Conservation (phyloP, 1,140 invertebrate genomes). For the Drosophila ananassae region DNA sequence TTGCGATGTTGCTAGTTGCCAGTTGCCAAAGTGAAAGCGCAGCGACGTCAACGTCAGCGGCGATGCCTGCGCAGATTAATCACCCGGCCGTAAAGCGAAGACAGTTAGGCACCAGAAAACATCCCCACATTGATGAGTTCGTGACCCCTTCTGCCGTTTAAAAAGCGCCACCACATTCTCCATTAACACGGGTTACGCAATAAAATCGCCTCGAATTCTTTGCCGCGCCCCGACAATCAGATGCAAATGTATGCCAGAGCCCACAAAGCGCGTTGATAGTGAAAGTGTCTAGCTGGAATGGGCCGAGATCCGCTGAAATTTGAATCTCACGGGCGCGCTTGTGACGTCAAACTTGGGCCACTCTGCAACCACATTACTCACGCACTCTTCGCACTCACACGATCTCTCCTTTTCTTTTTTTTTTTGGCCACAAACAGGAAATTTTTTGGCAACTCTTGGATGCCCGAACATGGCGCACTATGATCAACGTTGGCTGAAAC, state of each 20-base stretch:
- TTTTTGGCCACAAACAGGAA: slow-evolving; percentile 74
- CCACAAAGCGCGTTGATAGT: slow-evolving; percentile 44
- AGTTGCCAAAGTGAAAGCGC: slow-evolving; percentile 76
- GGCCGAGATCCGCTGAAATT: slow-evolving; percentile 39
- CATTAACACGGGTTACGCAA: slow-evolving; percentile 35
- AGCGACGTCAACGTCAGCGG: slow-evolving; percentile 39
- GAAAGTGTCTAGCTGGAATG: slow-evolving; percentile 68
- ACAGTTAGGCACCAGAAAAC: slow-evolving; percentile 32
- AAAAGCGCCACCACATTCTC: not conserved
- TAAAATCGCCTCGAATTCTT: slow-evolving; percentile 54
- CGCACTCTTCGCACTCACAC: slow-evolving; percentile 43
- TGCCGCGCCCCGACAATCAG: slow-evolving; percentile 33
- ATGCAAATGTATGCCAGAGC: slow-evolving; percentile 57
- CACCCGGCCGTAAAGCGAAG: slow-evolving; percentile 54
- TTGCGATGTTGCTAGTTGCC: slow-evolving; percentile 10
- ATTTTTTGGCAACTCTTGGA: slow-evolving; percentile 70
- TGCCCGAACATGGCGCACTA: slow-evolving; percentile 70
- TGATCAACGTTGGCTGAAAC: slow-evolving; percentile 77
- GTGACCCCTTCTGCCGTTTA: slow-evolving; percentile 42
- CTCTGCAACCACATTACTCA: slow-evolving; percentile 46
- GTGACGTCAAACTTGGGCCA: slow-evolving; percentile 67
- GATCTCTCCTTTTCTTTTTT: slow-evolving; percentile 28
- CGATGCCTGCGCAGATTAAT: slow-evolving; percentile 65
- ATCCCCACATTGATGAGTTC: slow-evolving; percentile 38
- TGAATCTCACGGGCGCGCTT: slow-evolving; percentile 58